phyloP scores from a whole-genome alignment of 2,888 invertebrate genomes.

The Trissolcus japonicus region DNA sequence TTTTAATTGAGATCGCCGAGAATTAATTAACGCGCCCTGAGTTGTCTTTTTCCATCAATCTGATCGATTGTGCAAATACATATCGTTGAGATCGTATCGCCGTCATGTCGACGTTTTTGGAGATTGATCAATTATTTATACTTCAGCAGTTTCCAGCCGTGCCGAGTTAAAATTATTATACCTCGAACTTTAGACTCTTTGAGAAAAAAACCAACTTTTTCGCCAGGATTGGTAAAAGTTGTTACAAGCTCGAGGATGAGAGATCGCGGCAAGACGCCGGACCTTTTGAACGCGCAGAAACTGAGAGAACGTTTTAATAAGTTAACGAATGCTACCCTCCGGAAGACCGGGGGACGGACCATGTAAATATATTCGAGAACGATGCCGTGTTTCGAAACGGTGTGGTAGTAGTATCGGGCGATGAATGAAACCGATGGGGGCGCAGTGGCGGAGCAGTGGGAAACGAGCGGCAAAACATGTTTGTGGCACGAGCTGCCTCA shows the following conservation, averaged over 20 bases:
- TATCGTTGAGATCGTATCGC: constrained; percentile 10
- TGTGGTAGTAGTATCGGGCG: constrained; percentile 55
- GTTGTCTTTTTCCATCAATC: constrained; percentile 57
- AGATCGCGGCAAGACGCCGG: constrained; percentile 43
- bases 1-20: constrained; percentile 73
- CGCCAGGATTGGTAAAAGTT: background rate
- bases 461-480: constrained; percentile 73
- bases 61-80: constrained; percentile 65
- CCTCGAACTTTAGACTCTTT: no score
- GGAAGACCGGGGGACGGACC: constrained; percentile 51
- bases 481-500: constrained; percentile 74
- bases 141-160: background rate
- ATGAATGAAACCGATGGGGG: constrained; percentile 58
- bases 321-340: constrained; percentile 65
- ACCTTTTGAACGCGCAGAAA: constrained; percentile 49
- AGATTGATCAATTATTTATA: constrained; percentile 8
- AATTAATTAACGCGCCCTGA: constrained; percentile 73
- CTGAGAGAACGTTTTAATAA: constrained; percentile 72
- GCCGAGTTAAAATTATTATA: no score
- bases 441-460: constrained; percentile 56
- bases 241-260: constrained; percentile 21
- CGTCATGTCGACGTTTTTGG: background rate
- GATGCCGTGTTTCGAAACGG: constrained; percentile 53
- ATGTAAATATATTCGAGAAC: constrained; percentile 66
- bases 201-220: no score